A percentile compares a stretch with the other conserved stretches of the same genome.
Evolutionary conservation across 2,888 invertebrate genomes (phyloP).

Genomic region (Schrankia costaestrigalis): DNA sequence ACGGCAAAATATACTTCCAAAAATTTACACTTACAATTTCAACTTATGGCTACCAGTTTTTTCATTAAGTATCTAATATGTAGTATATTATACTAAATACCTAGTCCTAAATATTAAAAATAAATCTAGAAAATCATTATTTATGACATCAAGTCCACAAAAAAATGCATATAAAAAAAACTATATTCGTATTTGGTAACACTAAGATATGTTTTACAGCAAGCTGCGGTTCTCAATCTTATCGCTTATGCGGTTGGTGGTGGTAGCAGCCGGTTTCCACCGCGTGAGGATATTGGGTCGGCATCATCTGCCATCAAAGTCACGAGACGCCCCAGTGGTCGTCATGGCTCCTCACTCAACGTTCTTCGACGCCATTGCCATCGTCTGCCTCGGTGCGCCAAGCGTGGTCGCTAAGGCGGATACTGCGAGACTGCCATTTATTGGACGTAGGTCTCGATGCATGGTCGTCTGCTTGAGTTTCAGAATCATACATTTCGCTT

Average conservation of each 20-base stretch:
- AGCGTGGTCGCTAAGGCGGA: constrained; percentile 95
- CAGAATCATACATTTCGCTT: background rate
- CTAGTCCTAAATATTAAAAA: no score
- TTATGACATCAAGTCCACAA: no score
- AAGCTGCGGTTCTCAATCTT: constrained; percentile 84
- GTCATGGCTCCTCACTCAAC: constrained; percentile 95
- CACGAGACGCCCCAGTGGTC: constrained; percentile 89
- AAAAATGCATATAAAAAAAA: background rate
- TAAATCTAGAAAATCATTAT: no score
- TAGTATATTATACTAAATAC: no score
- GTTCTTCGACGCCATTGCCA: constrained; percentile 93
- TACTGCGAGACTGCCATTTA: constrained; percentile 89
- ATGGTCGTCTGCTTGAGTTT: constrained; percentile 6
- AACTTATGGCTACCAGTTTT: no score
- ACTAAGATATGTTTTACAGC: constrained; percentile 61
- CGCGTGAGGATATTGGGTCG: constrained; percentile 88
- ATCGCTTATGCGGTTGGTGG: constrained; percentile 86
- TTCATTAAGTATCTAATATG: no score
- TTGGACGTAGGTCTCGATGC: constrained; percentile 89
- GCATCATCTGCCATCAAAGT: constrained; percentile 63
- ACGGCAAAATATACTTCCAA: no score
- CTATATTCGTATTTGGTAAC: constrained; percentile 9
- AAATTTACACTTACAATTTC: no score
- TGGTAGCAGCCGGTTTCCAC: constrained; percentile 91
- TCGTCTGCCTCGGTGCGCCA: constrained; percentile 90